Base-by-base conservation (phyloP, 2,888 invertebrate genomes). In the Achlya flavicornis region DNA sequence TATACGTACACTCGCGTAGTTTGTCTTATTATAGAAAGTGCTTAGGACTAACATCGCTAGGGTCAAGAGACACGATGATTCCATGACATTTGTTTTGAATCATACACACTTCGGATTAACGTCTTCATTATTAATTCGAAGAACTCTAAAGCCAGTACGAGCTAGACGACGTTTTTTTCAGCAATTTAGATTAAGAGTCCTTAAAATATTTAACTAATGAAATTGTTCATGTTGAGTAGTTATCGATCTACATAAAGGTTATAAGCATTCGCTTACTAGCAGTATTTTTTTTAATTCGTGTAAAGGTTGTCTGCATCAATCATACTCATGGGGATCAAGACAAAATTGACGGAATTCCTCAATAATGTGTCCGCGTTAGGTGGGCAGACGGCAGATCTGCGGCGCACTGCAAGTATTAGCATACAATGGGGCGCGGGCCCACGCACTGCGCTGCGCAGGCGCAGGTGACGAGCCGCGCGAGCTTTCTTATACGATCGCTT, bases 381-480 rank as follows among this genome's bases (percentile, higher is more conserved):
- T 53, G 77, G 62, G 70, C 66, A 62, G 70, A 68, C 73, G 76
- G 73, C 73, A 63, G 77, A 71, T 74, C 71, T 75, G 78, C 73
- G 75, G 79, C 73, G 73, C 71, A 76, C 67, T 65, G 72, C 68
- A 65, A 61, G 63, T 72, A 89, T 89, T 88, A 79, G 78, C 88
- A 89, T 88, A 87, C 87, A 87, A 86, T 86, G 71, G 81, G 64
- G 62, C 43, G 43, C 43, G 66, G 58, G 75, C 88, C 89, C 90
- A 90, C 90, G 86, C 85, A 72, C 66, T 67, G 59, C 66, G 70
- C 72, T 35, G 35, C 35, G 35, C 35, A 5, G 92, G 92, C 48
- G 87, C 92, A 91, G 92, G 92, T 91, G 91, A 92, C 88, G 87
- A 85, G 82, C 77, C 88, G 87, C 85, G 81, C 76, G 73, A 76